Percentiles rank a stretch among this genome's conserved stretches.
phyloP scores from a whole-genome alignment of 1,140 invertebrate species.

The Aleiodes sp. region DNA sequence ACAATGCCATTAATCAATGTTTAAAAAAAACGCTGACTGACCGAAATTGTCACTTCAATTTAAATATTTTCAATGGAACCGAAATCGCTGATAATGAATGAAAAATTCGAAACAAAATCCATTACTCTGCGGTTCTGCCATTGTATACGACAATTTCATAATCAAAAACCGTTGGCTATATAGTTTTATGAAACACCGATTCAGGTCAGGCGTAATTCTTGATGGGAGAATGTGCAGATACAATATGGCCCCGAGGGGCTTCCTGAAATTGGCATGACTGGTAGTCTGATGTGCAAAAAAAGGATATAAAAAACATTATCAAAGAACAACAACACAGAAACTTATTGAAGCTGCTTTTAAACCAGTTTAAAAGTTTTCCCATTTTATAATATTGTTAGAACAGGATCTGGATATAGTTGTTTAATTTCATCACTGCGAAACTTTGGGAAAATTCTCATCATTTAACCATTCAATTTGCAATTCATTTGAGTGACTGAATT shows the following conservation, averaged over 20 bases:
- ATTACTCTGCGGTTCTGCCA: not conserved
- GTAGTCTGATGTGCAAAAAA: not conserved
- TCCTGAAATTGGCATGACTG: not conserved
- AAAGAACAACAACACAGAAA: not conserved
- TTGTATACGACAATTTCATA: slow-evolving; percentile 8
- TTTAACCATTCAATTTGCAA: not conserved
- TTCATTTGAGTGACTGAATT: not conserved
- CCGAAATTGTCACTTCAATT: no score
- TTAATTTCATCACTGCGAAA: not conserved
- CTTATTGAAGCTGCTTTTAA: not conserved
- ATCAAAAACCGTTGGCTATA: not conserved
- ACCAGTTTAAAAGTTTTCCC: not conserved
- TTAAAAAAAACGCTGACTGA: no score
- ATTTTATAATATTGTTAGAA: not conserved
- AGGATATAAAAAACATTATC: not conserved
- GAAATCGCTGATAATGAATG: not conserved
- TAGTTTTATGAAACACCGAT: not conserved
- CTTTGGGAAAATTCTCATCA: not conserved
- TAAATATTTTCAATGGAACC: not conserved
- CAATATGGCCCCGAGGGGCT: slow-evolving; percentile 2
- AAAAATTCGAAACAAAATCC: not conserved
- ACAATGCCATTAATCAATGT: no score
- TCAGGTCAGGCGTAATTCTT: not conserved
- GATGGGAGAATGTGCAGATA: not conserved
- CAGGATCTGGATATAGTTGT: not conserved